phyloP scores from a whole-genome alignment of 2,888 invertebrate species.

The Odontomyia ornata region DNA sequence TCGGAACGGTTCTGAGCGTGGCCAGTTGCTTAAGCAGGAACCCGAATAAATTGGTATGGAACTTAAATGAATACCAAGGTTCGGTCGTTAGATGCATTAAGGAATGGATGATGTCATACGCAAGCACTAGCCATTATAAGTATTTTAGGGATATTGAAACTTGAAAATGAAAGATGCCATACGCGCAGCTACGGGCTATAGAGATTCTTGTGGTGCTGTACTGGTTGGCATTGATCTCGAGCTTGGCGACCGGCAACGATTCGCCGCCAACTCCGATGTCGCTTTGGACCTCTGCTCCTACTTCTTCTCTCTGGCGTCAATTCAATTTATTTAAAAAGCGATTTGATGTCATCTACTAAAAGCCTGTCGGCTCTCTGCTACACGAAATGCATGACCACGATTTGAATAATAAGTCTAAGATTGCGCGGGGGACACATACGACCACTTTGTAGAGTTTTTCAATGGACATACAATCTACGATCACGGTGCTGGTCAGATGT shows the following conservation, averaged over 20 bases:
- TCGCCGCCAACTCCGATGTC: background rate
- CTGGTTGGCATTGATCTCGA: too few relatives aligned
- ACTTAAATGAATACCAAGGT: conserved; percentile 8
- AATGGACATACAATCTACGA: conserved; percentile 30
- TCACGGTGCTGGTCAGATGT: background rate
- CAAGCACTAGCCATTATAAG: background rate
- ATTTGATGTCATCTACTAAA: conserved; percentile 64
- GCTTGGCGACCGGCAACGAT: too few relatives aligned
- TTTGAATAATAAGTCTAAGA: conserved; percentile 39
- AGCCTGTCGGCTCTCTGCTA: conserved; percentile 57
- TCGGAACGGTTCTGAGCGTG: background rate
- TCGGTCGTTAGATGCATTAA: conserved; percentile 4
- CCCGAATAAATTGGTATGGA: background rate
- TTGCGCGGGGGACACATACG: conserved; percentile 29
- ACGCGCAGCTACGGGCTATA: background rate
- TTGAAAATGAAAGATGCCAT: conserved; percentile 2
- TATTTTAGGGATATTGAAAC: background rate
- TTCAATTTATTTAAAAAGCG: conserved; percentile 58
- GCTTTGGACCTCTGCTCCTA: background rate
- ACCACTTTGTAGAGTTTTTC: conserved; percentile 29
- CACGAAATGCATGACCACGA: conserved; percentile 37
- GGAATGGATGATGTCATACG: conserved; percentile 17
- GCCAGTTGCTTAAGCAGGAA: background rate
- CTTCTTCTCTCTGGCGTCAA: conserved; percentile 31
- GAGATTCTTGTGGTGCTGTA: too few relatives aligned